phyloP scores from a whole-genome alignment of 2,888 invertebrate genomes.

The Cephus pulcher region DNA sequence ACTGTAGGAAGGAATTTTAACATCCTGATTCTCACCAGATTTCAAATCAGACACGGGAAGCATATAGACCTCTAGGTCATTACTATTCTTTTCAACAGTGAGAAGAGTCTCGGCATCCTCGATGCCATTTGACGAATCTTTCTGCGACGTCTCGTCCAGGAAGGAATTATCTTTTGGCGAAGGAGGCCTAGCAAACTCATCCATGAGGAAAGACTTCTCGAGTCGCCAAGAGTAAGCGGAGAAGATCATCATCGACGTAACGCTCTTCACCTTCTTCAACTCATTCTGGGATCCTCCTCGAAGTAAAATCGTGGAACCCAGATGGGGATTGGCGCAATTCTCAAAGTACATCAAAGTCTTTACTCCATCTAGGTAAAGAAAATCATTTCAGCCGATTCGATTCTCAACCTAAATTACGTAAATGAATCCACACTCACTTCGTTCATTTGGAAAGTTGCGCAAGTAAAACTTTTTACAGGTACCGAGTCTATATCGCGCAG shows the following conservation, averaged over 20 bases:
- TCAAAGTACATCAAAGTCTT: slow-evolving; percentile 96
- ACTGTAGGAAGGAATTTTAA: slow-evolving; percentile 4
- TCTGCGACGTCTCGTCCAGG: slow-evolving; percentile 64
- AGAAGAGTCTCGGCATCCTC: slow-evolving; percentile 9
- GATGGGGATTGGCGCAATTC: slow-evolving; percentile 84
- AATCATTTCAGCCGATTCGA: neutral
- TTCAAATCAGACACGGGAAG: neutral
- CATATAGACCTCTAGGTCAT: slow-evolving; percentile 6
- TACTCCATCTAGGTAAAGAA: slow-evolving; percentile 66
- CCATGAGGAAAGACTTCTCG: slow-evolving; percentile 90
- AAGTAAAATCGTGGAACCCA: slow-evolving; percentile 89
- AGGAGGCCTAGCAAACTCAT: slow-evolving; percentile 85
- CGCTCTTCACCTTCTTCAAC: slow-evolving; percentile 83
- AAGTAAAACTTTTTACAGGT: slow-evolving; percentile 86
- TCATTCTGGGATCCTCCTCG: slow-evolving; percentile 82
- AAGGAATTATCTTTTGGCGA: slow-evolving; percentile 69
- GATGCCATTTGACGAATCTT: slow-evolving; percentile 44
- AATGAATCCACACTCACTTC: slow-evolving; percentile 58
- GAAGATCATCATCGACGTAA: slow-evolving; percentile 84
- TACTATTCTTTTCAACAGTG: slow-evolving; percentile 9
- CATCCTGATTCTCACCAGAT: slow-evolving; percentile 49
- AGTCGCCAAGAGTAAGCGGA: slow-evolving; percentile 91
- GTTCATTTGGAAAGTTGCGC: slow-evolving; percentile 68
- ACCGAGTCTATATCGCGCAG: slow-evolving; percentile 83
- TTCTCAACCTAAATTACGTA: neutral